phyloP scores from a whole-genome alignment of 2,888 invertebrate species.

The Cosmia pyralina region DNA sequence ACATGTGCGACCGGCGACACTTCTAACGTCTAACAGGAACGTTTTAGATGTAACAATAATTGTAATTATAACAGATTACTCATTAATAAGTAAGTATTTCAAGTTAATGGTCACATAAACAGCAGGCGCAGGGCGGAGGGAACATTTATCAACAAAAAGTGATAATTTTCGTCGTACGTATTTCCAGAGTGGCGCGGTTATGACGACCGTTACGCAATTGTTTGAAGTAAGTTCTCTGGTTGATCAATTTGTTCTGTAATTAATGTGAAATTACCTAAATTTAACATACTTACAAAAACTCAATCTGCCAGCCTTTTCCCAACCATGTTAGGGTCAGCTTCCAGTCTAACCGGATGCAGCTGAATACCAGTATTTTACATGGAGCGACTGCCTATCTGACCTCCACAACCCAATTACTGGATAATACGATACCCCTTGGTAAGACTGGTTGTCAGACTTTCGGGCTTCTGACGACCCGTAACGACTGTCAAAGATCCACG shows the following conservation, averaged over 20 bases:
- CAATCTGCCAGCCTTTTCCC: no score
- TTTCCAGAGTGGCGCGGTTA: constrained; percentile 80
- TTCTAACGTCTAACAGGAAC: constrained; percentile 62
- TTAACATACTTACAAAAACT: no score
- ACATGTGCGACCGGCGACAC: constrained; percentile 64
- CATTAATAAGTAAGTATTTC: constrained; percentile 88
- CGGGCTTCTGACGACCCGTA: no score
- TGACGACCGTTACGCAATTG: constrained; percentile 77
- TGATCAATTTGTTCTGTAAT: constrained; percentile 68
- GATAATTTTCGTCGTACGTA: constrained; percentile 85
- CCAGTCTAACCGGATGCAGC: no score
- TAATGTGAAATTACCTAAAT: not conserved
- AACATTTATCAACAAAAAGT: constrained; percentile 88
- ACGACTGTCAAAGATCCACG: no score
- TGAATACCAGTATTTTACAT: no score
- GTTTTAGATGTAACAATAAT: constrained; percentile 78
- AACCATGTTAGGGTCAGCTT: no score
- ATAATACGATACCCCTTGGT: no score
- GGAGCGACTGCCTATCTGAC: no score
- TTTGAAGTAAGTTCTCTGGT: constrained; percentile 73
- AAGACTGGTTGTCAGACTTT: no score
- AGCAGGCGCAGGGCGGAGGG: constrained; percentile 79
- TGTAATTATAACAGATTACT: constrained; percentile 86
- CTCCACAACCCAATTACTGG: no score
- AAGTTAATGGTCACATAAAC: constrained; percentile 88